Conservation (phyloP, 2,888 invertebrate species). For the Drosophila antonietae region DNA sequence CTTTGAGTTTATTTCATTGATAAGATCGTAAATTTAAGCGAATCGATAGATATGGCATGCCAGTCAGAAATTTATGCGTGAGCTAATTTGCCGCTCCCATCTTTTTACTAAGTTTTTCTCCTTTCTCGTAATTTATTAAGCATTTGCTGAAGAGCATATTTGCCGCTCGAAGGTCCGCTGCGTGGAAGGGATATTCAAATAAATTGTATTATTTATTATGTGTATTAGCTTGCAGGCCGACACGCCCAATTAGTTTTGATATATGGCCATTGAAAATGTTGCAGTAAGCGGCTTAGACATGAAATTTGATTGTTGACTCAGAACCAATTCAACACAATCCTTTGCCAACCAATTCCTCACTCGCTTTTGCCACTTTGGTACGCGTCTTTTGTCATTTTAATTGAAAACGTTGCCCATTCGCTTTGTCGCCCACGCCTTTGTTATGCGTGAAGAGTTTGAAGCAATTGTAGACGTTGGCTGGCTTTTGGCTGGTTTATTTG, state of each 20-base stretch:
- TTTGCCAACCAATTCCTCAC: constrained; percentile 13
- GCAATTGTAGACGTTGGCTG: constrained; percentile 42
- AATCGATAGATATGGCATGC: constrained; percentile 35
- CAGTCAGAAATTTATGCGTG: constrained; percentile 22
- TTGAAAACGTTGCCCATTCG: constrained; percentile 59
- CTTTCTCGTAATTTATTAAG: constrained; percentile 40
- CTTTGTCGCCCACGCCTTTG: constrained; percentile 27
- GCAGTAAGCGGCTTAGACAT: constrained; percentile 52
- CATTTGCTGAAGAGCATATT: constrained; percentile 26
- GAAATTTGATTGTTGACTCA: constrained; percentile 54
- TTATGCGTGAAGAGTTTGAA: constrained; percentile 18
- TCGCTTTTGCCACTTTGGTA: constrained; percentile 19
- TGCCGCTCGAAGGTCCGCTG: background rate
- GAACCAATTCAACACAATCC: constrained; percentile 18
- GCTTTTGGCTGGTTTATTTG: constrained; percentile 45
- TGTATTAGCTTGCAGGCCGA: constrained; percentile 12
- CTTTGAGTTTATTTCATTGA: background rate
- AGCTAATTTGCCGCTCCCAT: constrained; percentile 29
- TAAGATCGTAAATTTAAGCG: constrained; percentile 25
- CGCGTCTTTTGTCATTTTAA: constrained; percentile 69
- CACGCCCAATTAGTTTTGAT: constrained; percentile 72
- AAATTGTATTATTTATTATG: constrained; percentile 58
- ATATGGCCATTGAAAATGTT: constrained; percentile 28
- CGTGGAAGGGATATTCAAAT: constrained; percentile 29
- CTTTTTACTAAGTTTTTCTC: constrained; percentile 3